Base-by-base conservation (phyloP, 2,797 vertebrate genomes). In the Phylloscopus collybita region DNA sequence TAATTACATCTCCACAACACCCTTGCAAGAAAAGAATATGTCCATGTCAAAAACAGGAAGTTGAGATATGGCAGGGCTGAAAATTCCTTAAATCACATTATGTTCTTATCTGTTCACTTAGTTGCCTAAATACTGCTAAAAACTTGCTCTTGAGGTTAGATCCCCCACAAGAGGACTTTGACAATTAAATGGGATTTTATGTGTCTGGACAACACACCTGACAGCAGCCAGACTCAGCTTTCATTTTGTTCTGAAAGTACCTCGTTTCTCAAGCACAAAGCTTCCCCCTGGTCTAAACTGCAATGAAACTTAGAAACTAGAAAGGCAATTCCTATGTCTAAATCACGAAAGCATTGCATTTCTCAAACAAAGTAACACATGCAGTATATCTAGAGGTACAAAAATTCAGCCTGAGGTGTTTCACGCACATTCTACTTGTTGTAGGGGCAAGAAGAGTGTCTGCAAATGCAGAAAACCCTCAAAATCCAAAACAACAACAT, bases 401-500 rank as follows among this genome's bases (percentile, higher is more conserved):
- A 32, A 87, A 83, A 50, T 59, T 54, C 72, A 87, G 36, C 36
- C 67, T 32, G 65, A 74, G 16, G 2, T 57, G 61, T 17, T 57
- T 67, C 45, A 80, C 10, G 51, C 10, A 51, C 38, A 34, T 67
- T 86, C n/a, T 53, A 65, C 10, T 59, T 80, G 29, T 32, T 50
- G 23, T 2, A 83, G 34, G 32, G 50, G 20, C 29, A 80, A 60
- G 62, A 8, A 5, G 26, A 85, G 14, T 21, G 40, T 54, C 80
- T 90, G 34, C 34, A 93, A 94, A 72, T n/a, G 66, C 12, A 57
- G 75, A 92, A 88, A 92, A 83, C 29, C 85, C 42, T 69, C 72
- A 79, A 71, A 74, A 81, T 81, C n/a, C 44, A 80, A 87, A 89
- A 29, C 32, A 81, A 8, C 29, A 72, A 23, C 19, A 49, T 62